Evolutionary conservation across 2,797 vertebrate species (phyloP).

Genomic region (Rhinatrema bivittatum): DNA sequence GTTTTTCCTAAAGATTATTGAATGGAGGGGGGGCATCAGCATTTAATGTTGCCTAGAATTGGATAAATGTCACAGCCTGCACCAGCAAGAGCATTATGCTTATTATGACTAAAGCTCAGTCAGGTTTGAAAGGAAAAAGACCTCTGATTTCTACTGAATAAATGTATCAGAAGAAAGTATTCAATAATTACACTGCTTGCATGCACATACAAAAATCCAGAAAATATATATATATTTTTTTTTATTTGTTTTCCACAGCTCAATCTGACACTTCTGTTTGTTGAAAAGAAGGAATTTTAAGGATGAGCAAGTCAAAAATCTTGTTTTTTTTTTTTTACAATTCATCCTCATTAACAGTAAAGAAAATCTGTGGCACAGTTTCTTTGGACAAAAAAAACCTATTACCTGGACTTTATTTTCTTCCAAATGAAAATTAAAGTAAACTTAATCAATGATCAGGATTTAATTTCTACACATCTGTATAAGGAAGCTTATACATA

Average conservation of each 20-base stretch:
- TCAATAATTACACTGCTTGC: too few relatives aligned
- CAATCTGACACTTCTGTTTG: slow-evolving; percentile 9
- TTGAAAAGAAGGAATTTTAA: slow-evolving; percentile 39
- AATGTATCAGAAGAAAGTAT: too few relatives aligned
- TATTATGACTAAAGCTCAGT: too few relatives aligned
- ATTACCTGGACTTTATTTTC: slow-evolving; percentile 21
- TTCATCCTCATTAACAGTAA: slow-evolving; percentile 36
- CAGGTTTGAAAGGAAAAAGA: too few relatives aligned
- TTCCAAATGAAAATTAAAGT: slow-evolving; percentile 31
- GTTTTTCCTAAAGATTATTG: too few relatives aligned
- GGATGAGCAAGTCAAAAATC: slow-evolving; percentile 33
- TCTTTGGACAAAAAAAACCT: slow-evolving; percentile 51
- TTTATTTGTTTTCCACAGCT: slow-evolving; percentile 23
- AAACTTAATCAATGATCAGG: slow-evolving; percentile 38
- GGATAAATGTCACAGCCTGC: too few relatives aligned
- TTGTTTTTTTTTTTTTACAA: slow-evolving; percentile 22
- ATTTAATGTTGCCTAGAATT: too few relatives aligned
- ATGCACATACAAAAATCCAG: too few relatives aligned
- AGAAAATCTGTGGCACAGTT: slow-evolving; percentile 45
- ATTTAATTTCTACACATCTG: slow-evolving; percentile 55
- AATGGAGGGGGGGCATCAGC: too few relatives aligned
- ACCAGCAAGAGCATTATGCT: too few relatives aligned
- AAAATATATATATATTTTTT: slow-evolving; percentile 20
- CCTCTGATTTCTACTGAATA: too few relatives aligned
- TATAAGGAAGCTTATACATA: slow-evolving; percentile 59